A percentile compares a stretch with the other conserved stretches of the same genome.
These are phyloP conservation scores for Galaxias olidus DNA, from an alignment of 2,797 vertebrate species.

Conservation along the genomic window DNA sequence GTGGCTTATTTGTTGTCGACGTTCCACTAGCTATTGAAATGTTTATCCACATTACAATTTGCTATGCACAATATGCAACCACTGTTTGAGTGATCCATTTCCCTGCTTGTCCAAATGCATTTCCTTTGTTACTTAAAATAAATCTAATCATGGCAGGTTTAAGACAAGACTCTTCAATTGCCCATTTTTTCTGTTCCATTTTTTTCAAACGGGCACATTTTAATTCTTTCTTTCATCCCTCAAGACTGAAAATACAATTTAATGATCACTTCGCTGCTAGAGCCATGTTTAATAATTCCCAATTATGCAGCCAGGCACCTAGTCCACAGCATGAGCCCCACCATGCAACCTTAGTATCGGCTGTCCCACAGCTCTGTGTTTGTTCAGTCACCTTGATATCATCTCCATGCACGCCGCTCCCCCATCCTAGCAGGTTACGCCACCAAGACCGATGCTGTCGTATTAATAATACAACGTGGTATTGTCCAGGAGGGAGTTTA, in stretches of 20 bases:
- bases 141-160: conserved; percentile 70
- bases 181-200: too few relatives aligned
- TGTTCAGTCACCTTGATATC: conserved; percentile 76
- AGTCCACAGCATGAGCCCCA: conserved; percentile 59
- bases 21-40: conserved; percentile 62
- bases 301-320: conserved; percentile 74
- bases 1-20: conserved; percentile 39
- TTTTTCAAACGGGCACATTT: conserved; percentile 68
- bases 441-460: conserved; percentile 60
- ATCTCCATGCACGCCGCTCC: conserved; percentile 69
- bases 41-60: conserved; percentile 58
- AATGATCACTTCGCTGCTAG: conserved; percentile 70
- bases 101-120: conserved; percentile 68
- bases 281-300: conserved; percentile 76
- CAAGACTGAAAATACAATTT: conserved; percentile 75
- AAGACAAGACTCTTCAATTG: conserved; percentile 63
- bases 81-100: conserved; percentile 62
- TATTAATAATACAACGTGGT: conserved; percentile 76
- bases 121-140: conserved; percentile 71
- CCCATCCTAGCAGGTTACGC: conserved; percentile 70
- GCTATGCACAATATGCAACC: conserved; percentile 62
- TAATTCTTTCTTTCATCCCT: conserved; percentile 69
- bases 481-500: conserved; percentile 76
- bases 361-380: conserved; percentile 60
- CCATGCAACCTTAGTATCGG: conserved; percentile 53